Base-by-base conservation (phyloP, 2,113 vertebrate genomes). In the Quiscalus mexicanus region DNA sequence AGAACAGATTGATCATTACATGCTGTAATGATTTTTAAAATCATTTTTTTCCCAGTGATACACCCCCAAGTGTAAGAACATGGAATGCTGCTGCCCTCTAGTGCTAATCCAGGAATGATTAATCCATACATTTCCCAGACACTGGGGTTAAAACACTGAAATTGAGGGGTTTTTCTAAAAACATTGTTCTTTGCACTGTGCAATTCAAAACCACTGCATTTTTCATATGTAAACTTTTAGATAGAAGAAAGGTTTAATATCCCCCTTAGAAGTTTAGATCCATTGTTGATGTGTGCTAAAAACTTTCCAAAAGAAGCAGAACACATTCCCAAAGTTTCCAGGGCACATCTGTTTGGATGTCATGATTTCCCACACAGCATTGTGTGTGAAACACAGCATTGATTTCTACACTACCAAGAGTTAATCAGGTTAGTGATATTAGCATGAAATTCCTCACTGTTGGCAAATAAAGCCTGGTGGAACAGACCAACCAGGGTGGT, bases 21-120 rank as follows among this genome's bases (percentile, higher is more conserved):
- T 28, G 30, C 44, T 77, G n/a, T 76, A 82, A 91, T 45, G 78
- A 60, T 39, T 83, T 91, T 85, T 88, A 84, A 12, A 69, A 85
- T 67, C 5, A 8, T 19, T 64, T 80, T 60, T 79, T 53, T 49
- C 20, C 59, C 60, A 49, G 2, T 19, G 27, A 79, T 44, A 69
- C 10, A 60, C 0, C 14, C 37, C 35, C 14, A 11, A 56, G 3
- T 1, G 4, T 17, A 67, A 19, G 9, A 12, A 5, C 15, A 4
- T 4, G 8, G 81, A 42, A 79, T 64, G 31, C 41, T 64, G 90
- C 91, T 95, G 95, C 95, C 96, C 82, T 62, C 97, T 93, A 94
- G 90, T 2, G 94, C n/a, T 33, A 41, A 27, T 2, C 37, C 49
- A 20, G 47, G 24, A 44, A n/a, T 18, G 15, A 60, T n/a, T n/a